Evolutionary conservation across 2,113 vertebrate species (phyloP).

Genomic region (Leuciscus idus): DNA sequence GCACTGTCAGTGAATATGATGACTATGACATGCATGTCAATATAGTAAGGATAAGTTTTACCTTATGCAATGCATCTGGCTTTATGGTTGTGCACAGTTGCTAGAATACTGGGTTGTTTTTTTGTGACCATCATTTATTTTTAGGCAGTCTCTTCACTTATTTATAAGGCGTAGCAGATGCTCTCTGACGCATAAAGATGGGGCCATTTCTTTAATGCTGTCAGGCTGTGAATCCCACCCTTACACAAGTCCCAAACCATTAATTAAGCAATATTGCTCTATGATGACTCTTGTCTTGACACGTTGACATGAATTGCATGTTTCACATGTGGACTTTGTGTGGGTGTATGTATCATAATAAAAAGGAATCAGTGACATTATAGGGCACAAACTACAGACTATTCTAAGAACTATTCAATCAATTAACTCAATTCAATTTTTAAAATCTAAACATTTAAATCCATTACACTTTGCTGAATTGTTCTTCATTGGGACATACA

Average conservation of each 20-base stretch:
- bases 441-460: background rate
- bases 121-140: constrained; percentile 40
- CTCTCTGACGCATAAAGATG: constrained; percentile 56
- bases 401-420: background rate
- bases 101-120: background rate
- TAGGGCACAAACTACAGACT: background rate
- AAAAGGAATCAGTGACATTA: background rate
- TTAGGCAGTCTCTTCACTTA: constrained; percentile 46
- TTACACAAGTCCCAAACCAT: background rate
- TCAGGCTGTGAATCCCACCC: constrained; percentile 9
- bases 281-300: background rate
- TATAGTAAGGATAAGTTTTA: background rate
- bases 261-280: constrained; percentile 18
- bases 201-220: constrained; percentile 15
- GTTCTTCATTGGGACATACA: background rate
- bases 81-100: background rate
- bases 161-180: constrained; percentile 59
- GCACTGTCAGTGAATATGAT: background rate
- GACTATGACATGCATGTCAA: background rate
- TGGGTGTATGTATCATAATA: background rate
- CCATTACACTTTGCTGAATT: background rate
- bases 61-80: background rate
- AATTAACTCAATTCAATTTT: background rate
- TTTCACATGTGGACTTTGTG: background rate
- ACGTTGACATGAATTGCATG: background rate